Percentiles rank a stretch among this genome's conserved stretches.
These are phyloP conservation scores for Nylanderia fulva DNA, from an alignment of 1,140 invertebrate species.

Conservation along the genomic window DNA sequence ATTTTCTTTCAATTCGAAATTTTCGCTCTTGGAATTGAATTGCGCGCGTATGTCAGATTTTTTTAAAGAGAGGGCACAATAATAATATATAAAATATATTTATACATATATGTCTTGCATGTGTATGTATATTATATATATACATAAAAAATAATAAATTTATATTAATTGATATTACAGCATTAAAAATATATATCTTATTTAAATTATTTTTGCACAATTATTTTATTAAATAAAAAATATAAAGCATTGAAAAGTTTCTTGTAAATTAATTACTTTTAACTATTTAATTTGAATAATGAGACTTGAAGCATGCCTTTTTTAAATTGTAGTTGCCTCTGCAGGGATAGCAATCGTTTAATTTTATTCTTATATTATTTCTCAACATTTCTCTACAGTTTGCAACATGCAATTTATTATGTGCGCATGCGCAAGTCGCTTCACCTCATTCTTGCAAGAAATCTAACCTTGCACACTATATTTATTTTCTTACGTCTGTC, in stretches of 20 bases:
- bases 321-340: not conserved
- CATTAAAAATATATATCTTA: no score
- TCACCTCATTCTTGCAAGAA: not conserved
- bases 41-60: no score
- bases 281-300: slow-evolving; percentile 6
- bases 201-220: no score
- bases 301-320: not conserved
- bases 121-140: no score
- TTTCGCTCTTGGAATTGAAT: no score
- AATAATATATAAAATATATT: no score
- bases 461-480: slow-evolving; percentile 1
- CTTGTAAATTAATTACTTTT: no score
- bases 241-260: not conserved
- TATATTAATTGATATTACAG: no score
- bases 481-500: not conserved
- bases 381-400: not conserved
- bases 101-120: no score
- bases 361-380: not conserved
- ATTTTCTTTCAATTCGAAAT: not conserved
- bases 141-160: no score
- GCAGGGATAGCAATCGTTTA: not conserved
- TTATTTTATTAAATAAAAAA: not conserved
- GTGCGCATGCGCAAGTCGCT: not conserved
- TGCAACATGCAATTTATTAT: not conserved
- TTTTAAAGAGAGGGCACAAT: no score